phyloP scores from a whole-genome alignment of 2,797 vertebrate genomes.

The Anabas testudineus region DNA sequence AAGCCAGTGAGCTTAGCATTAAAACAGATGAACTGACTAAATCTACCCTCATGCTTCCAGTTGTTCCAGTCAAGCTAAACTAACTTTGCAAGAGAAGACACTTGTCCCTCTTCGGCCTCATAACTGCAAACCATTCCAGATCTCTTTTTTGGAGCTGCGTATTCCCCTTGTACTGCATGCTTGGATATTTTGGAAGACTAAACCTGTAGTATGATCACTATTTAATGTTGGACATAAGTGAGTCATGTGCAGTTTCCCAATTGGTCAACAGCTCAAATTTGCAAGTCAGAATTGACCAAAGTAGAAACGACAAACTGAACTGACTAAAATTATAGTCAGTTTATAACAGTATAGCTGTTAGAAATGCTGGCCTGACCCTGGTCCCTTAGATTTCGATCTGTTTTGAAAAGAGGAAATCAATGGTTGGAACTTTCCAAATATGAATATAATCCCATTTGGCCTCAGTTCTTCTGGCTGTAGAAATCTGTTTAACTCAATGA shows the following conservation, averaged over 20 bases:
- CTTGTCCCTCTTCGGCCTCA: too few relatives aligned
- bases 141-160: not conserved
- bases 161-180: not conserved
- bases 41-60: too few relatives aligned
- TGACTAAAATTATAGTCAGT: too few relatives aligned
- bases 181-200: not conserved
- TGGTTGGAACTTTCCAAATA: constrained; percentile 19
- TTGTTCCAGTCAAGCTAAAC: too few relatives aligned
- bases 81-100: too few relatives aligned
- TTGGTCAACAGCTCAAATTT: not conserved
- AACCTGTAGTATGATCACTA: too few relatives aligned
- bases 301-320: not conserved
- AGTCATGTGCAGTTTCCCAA: not conserved
- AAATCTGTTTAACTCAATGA: constrained; percentile 42
- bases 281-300: constrained; percentile 4
- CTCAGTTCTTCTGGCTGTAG: constrained; percentile 15
- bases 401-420: constrained; percentile 37
- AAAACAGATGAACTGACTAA: too few relatives aligned
- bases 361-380: not conserved
- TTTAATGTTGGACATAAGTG: not conserved
- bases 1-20: not conserved
- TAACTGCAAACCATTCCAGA: too few relatives aligned
- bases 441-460: constrained; percentile 6
- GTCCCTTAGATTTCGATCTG: not conserved
- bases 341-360: not conserved